These are phyloP conservation scores for Scytalopus superciliaris DNA, from an alignment of 2,113 vertebrate genomes.

Conservation along the genomic window DNA sequence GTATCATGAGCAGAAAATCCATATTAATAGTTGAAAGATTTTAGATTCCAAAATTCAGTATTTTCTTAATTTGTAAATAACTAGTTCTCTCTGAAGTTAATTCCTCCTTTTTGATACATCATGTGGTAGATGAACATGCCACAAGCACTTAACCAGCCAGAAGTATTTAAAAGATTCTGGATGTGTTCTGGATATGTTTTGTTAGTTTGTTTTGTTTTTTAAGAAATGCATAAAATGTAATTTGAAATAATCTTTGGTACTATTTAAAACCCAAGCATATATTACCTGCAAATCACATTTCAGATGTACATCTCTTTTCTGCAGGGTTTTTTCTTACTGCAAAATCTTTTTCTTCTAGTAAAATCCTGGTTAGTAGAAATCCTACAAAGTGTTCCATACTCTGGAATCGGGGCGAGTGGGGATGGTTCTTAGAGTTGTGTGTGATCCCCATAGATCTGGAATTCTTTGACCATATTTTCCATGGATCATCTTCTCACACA, in stretches of 20 bases:
- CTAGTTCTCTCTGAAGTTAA: background rate
- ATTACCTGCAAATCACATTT: background rate
- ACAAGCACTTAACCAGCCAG: background rate
- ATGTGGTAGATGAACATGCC: background rate
- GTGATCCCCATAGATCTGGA: conserved; percentile 48
- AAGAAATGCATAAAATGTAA: background rate
- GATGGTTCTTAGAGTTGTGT: background rate
- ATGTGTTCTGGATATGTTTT: background rate
- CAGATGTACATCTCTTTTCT: background rate
- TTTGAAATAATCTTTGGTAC: background rate
- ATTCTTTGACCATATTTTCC: background rate
- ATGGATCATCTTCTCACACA: conserved; percentile 67
- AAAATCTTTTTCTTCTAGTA: background rate
- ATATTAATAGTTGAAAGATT: background rate
- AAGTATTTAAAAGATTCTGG: background rate
- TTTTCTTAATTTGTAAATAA: background rate
- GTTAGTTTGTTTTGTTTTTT: too few species aligned
- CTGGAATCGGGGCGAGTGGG: background rate
- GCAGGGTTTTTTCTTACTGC: background rate
- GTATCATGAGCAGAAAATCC: background rate
- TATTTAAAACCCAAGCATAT: background rate
- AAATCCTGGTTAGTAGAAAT: background rate
- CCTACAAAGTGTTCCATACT: background rate
- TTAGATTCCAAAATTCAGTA: background rate
- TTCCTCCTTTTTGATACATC: background rate